Percentiles rank a stretch among this genome's conserved stretches.
These are phyloP conservation scores for Lucilia cuprina DNA, from an alignment of 1,140 invertebrate species.

Conservation along the genomic window DNA sequence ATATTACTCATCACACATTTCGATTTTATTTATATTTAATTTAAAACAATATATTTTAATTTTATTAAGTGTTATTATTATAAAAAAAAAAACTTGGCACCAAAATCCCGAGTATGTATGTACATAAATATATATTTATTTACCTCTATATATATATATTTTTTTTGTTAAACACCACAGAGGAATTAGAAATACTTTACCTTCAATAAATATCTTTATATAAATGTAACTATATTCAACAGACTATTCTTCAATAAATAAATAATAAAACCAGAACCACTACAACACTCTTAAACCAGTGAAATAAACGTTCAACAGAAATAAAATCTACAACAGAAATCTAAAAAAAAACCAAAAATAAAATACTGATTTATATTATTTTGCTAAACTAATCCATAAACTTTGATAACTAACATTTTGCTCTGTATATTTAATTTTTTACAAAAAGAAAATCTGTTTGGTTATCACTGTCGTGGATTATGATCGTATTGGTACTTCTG, in stretches of 20 bases:
- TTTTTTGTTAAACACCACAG: not conserved
- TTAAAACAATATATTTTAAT: not conserved
- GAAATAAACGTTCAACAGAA: conserved; percentile 15
- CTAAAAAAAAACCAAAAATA: conserved; percentile 11
- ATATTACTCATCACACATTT: not conserved
- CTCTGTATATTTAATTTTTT: not conserved
- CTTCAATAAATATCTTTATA: not conserved
- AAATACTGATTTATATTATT: not conserved
- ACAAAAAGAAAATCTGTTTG: conserved; percentile 96
- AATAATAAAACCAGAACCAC: not conserved
- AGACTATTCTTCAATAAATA: not conserved
- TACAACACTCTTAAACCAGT: conserved; percentile 24
- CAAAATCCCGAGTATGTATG: conserved; percentile 22
- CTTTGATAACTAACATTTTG: not conserved
- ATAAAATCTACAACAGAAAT: conserved; percentile 32
- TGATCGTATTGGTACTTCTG: conserved; percentile 99
- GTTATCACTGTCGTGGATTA: conserved; percentile 99
- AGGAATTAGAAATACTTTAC: not conserved
- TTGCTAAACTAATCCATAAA: not conserved
- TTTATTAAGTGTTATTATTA: conserved; percentile 21
- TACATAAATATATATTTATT: not conserved
- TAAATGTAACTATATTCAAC: conserved; percentile 15
- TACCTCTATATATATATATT: not conserved
- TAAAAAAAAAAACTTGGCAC: conserved; percentile 24
- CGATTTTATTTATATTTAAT: not conserved